Conservation (phyloP, 2,888 invertebrate species). For the Napeogenes sylphis region DNA sequence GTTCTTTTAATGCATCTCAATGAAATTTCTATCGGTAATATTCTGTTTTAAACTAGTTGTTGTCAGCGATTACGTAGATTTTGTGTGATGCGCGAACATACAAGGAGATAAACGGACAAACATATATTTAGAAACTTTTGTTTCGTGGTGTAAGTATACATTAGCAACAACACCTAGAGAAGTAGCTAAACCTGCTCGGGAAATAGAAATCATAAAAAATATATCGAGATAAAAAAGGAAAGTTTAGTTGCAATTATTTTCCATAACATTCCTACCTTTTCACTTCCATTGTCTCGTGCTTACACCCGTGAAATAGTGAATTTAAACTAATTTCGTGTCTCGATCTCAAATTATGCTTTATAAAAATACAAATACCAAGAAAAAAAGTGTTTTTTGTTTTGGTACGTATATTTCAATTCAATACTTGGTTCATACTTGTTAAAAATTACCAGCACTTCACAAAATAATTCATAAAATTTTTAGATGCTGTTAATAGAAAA, state of each 20-base stretch:
- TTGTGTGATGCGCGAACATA: too few species aligned
- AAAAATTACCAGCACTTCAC: too few species aligned
- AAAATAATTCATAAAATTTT: too few species aligned
- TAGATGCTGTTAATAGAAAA: too few species aligned
- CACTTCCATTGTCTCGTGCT: conserved; percentile 68
- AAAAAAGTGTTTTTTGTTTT: too few species aligned
- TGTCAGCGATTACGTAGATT: too few species aligned
- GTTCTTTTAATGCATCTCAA: background rate
- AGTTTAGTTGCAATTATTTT: conserved; percentile 46
- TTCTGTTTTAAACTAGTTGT: background rate
- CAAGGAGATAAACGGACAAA: too few species aligned
- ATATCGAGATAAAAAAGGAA: conserved; percentile 29
- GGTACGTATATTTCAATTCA: too few species aligned
- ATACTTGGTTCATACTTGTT: too few species aligned
- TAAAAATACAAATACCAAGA: background rate
- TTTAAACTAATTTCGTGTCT: conserved; percentile 14
- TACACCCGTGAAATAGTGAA: conserved; percentile 59
- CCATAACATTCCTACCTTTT: conserved; percentile 56
- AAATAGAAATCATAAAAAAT: conserved; percentile 5
- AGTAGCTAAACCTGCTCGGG: background rate
- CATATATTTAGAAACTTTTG: too few species aligned
- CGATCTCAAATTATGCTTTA: conserved; percentile 6
- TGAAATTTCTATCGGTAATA: background rate
- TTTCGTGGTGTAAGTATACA: too few species aligned
- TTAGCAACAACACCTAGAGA: background rate